phyloP scores from a whole-genome alignment of 2,888 invertebrate genomes.

The Nephrotoma guestfalica region DNA sequence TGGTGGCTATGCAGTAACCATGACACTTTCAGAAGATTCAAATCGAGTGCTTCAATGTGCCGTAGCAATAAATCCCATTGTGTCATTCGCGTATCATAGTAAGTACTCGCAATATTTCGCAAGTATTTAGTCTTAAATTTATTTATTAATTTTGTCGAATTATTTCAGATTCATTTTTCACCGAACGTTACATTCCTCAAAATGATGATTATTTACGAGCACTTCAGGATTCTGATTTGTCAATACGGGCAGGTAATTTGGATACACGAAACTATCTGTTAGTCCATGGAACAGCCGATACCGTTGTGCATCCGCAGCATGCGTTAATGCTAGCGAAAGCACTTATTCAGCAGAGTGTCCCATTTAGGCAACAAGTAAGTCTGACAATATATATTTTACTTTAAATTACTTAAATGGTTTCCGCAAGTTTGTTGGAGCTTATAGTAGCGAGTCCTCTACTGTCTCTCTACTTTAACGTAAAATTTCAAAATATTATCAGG shows the following conservation, averaged over 20 bases:
- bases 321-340: constrained; percentile 69
- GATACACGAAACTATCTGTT: constrained; percentile 48
- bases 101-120: constrained; percentile 21
- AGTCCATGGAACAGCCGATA: constrained; percentile 76
- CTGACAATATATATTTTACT: background rate
- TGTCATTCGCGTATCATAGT: constrained; percentile 71
- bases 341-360: constrained; percentile 63
- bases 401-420: background rate
- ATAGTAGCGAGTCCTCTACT: too few relatives aligned
- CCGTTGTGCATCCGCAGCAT: constrained; percentile 74
- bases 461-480: too few relatives aligned
- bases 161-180: constrained; percentile 65
- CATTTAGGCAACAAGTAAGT: constrained; percentile 70
- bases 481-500: too few relatives aligned
- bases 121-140: background rate
- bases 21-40: constrained; percentile 63
- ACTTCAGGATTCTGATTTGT: constrained; percentile 65
- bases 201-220: constrained; percentile 50
- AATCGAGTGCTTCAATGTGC: constrained; percentile 69
- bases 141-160: background rate
- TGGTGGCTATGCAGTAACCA: constrained; percentile 73
- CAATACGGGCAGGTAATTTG: constrained; percentile 64
- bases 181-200: constrained; percentile 80
- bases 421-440: too few relatives aligned
- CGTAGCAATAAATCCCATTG: constrained; percentile 74